A percentile compares a stretch with the other conserved stretches of the same genome.
Conservation (phyloP, 1,140 invertebrate genomes). For the Drosophila orena region DNA sequence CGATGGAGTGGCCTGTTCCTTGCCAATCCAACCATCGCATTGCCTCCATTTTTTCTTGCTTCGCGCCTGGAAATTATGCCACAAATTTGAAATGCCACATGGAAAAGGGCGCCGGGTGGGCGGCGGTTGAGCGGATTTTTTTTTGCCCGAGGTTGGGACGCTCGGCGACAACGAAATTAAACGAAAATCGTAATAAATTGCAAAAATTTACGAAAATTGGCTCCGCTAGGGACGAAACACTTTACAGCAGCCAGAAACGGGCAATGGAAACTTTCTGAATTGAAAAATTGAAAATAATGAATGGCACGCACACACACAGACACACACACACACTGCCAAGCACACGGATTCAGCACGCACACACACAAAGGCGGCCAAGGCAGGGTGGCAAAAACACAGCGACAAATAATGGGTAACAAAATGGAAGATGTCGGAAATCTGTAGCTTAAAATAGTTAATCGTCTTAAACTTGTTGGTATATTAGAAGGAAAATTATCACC, state of each 20-base stretch:
- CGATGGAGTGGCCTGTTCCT: conserved; percentile 52
- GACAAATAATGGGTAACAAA: not conserved
- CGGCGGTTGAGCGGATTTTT: not conserved
- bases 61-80: conserved; percentile 38
- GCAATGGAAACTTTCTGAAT: conserved; percentile 72
- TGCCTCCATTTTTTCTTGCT: not conserved
- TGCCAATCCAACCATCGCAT: conserved; percentile 21
- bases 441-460: not conserved
- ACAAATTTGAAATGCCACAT: conserved; percentile 57
- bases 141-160: conserved; percentile 23
- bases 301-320: conserved; percentile 55
- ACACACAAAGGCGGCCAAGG: not conserved
- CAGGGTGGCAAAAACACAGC: not conserved
- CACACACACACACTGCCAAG: not conserved
- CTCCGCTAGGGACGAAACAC: conserved; percentile 35
- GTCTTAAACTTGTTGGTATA: no score
- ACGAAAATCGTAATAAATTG: conserved; percentile 81
- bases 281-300: conserved; percentile 82
- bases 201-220: conserved; percentile 78
- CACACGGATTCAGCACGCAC: conserved; percentile 1
- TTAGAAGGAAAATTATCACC: no score
- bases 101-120: conserved; percentile 2
- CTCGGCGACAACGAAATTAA: conserved; percentile 63
- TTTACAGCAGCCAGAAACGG: conserved; percentile 31
- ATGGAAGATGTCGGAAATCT: no score